Evolutionary conservation across 2,888 invertebrate genomes (phyloP), one percentile per base, ranked within the genome.

Genomic region (Copidosoma aretas): DNA sequence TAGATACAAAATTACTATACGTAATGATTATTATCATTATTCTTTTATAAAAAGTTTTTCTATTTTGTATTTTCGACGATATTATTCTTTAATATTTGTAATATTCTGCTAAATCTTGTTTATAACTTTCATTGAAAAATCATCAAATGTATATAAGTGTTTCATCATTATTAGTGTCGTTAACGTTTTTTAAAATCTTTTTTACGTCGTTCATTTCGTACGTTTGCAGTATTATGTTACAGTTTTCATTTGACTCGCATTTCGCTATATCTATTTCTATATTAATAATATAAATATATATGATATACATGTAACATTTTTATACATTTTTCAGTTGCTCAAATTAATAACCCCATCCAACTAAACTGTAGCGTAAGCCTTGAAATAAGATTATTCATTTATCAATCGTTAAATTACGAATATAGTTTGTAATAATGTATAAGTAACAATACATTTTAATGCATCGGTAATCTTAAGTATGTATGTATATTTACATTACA

Each of bases 311-410:
- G 70, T 75, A 73, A 76, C 75, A 74, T 76, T 75, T 74, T 74
- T 75, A 73, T 73, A 71, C 74, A 70, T 68, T 69, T 73, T 75
- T 75, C 71, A 71, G 73, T 76, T 74, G 70, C 53, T 73, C 73
- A 71, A 75, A 76, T 69, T 67, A 69, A 75, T 75, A 75, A 74
- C 75, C 75, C 72, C 71, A 75, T 73, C 76, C 75, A 60, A 57
- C 68, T 71, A 68, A 57, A 66, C 60, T 57, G 41, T 67, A 68
- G 65, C 67, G 43, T 52, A 71, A 71, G 65, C 66, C 71, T 71
- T 68, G 68, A 68, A 71, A 68, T 68, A 60, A 65, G 61, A 70
- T 75, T 32, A 32, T 32, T 32, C 32, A 32, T 32, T 8, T 32
- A 32, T 32, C 32, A 32, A 32, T 32, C 32, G 32, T 32, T 32